Evolutionary conservation across 23 tunicate genomes (phyloP), one percentile per base, ranked within the genome.

Genomic region (Ascidia mentula): DNA sequence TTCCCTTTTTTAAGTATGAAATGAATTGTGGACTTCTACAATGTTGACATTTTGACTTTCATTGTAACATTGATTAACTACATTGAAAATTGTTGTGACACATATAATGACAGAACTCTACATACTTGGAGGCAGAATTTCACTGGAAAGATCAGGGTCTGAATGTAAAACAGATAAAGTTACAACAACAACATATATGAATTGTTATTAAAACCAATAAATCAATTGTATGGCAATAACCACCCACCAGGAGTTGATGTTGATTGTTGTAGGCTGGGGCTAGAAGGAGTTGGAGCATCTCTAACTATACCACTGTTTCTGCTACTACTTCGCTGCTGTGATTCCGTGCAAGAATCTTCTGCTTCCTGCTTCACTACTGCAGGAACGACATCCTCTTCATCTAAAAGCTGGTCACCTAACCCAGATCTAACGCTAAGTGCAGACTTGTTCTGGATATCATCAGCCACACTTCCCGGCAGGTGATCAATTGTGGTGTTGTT

Each of bases 391-490:
- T 79, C 84, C 0, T 74, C 78, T 1, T 83, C 87, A 31, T 85
- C 89, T 35, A 86, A 26, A 0, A 86, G 33, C 45, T 79, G 73
- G 33, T 79, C 84, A 4, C 90, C 90, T 15, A 86, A 75, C 60
- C 90, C 90, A 26, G 90, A 86, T 3, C 72, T 31, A 18, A 84
- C 75, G 38, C 72, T 84, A 0, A 40, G 77, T 32, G 78, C 65
- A 37, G 77, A 70, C 18, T 26, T 28, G 4, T 53, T 53, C 12
- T 28, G 28, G 22, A 28, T 9, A 3, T 53, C 65, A 53, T 53
- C 65, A 1, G 65, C 12, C 24, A 53, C 13, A 9, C 65, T 53
- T 6, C 65, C 65, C 4, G 65, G 65, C 65, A 53, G 24, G 1
- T 20, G 65, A 5, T 28, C 65, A 5, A n/a, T n/a, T n/a, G n/a